Evolutionary conservation across 1,140 invertebrate genomes (phyloP).

Genomic region (Holcopasites calliopsidis): DNA sequence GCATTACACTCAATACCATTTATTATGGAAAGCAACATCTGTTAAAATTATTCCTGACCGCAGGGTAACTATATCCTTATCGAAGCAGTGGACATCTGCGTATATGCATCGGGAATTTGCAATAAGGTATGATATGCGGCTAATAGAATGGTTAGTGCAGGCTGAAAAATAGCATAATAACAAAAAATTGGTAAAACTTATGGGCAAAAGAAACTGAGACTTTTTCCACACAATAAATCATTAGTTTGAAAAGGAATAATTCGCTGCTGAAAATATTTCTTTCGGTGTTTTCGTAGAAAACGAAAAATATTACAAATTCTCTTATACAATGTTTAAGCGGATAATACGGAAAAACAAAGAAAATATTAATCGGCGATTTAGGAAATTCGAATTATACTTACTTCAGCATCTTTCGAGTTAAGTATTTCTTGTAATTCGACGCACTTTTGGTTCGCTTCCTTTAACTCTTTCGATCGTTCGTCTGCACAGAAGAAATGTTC

Average conservation of each 20-base stretch:
- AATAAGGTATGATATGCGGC: background rate
- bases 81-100: slow-evolving; percentile 58
- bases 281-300: background rate
- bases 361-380: background rate
- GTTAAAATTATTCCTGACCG: slow-evolving; percentile 73
- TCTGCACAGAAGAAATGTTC: slow-evolving; percentile 58
- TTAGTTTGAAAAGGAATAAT: too few species aligned
- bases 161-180: background rate
- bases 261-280: background rate
- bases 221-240: too few species aligned
- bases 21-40: slow-evolving; percentile 76
- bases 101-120: slow-evolving; percentile 15
- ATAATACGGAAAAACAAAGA: background rate
- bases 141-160: background rate
- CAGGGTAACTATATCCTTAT: slow-evolving; percentile 52
- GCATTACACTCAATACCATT: slow-evolving; percentile 70
- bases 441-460: slow-evolving; percentile 79
- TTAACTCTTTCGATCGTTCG: slow-evolving; percentile 73
- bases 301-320: background rate
- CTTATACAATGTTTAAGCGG: background rate
- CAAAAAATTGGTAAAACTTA: background rate
- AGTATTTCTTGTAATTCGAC: slow-evolving; percentile 82
- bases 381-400: slow-evolving; percentile 69
- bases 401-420: slow-evolving; percentile 83
- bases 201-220: background rate